These are phyloP conservation scores for Erebia palarica DNA, from an alignment of 2,888 invertebrate genomes.

Conservation along the genomic window DNA sequence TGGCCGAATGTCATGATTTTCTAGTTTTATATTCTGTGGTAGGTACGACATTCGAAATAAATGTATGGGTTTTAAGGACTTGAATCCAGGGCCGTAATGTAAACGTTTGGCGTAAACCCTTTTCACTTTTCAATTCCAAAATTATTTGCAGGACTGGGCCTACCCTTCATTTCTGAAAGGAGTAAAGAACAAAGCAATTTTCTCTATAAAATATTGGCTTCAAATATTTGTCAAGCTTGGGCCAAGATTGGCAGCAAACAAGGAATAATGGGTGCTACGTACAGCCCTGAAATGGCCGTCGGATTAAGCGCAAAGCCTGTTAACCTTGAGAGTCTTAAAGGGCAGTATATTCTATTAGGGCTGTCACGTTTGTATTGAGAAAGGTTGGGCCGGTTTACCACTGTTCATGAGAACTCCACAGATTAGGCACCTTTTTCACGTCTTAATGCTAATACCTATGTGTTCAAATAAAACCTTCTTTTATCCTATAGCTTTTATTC, in stretches of 20 bases:
- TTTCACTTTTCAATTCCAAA: background rate
- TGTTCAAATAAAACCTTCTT: conserved; percentile 1
- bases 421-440: background rate
- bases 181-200: background rate
- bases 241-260: conserved; percentile 23
- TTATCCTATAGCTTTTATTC: background rate
- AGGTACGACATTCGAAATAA: no score
- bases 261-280: conserved; percentile 16
- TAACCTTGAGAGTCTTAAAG: conserved; percentile 29
- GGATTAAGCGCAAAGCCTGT: conserved; percentile 28
- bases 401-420: background rate
- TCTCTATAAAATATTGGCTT: conserved; percentile 3
- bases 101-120: background rate
- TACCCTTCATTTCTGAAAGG: background rate
- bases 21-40: no score
- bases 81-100: no score
- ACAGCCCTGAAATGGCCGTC: conserved; percentile 8
- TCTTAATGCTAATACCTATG: background rate
- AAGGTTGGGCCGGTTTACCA: conserved; percentile 9
- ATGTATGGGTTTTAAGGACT: no score
- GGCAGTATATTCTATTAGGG: conserved; percentile 30
- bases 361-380: conserved; percentile 30
- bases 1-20: no score
- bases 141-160: background rate
- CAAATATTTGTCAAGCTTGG: conserved; percentile 18